phyloP scores from a whole-genome alignment of 2,888 invertebrate genomes.

The Alloscopus bannaensis region DNA sequence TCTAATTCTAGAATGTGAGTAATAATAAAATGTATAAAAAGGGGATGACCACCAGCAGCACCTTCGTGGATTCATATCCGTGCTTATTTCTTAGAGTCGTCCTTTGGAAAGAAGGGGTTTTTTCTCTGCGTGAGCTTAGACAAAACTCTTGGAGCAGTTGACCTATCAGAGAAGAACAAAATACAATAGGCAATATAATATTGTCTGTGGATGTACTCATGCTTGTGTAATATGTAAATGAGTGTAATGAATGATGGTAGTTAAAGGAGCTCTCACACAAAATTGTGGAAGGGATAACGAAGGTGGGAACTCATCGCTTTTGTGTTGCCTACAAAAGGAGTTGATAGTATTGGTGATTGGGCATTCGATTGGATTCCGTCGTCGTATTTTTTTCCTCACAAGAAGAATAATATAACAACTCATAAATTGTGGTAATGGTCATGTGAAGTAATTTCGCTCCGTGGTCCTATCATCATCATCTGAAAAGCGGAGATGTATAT shows the following conservation, averaged over 20 bases:
- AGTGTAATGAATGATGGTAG: too few species aligned
- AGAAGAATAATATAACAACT: conserved; percentile 33
- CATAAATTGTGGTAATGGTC: conserved; percentile 56
- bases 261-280: too few species aligned
- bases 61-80: conserved; percentile 37
- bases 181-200: too few species aligned
- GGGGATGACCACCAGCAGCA: conserved; percentile 41
- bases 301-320: conserved; percentile 55
- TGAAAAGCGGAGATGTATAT: conserved; percentile 7
- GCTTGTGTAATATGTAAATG: too few species aligned
- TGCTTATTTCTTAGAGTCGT: neutral
- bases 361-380: conserved; percentile 46
- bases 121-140: conserved; percentile 46
- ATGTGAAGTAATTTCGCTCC: conserved; percentile 49
- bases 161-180: too few species aligned
- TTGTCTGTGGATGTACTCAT: too few species aligned
- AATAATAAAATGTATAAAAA: conserved; percentile 10
- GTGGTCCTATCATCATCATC: conserved; percentile 54
- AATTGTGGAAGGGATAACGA: neutral
- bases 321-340: conserved; percentile 57
- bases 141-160: too few species aligned
- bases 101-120: conserved; percentile 19
- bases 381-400: too few species aligned
- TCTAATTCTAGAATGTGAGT: conserved; percentile 16
- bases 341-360: conserved; percentile 58